Evolutionary conservation across 1,140 invertebrate species (phyloP).

Genomic region (Halesus radiatus): DNA sequence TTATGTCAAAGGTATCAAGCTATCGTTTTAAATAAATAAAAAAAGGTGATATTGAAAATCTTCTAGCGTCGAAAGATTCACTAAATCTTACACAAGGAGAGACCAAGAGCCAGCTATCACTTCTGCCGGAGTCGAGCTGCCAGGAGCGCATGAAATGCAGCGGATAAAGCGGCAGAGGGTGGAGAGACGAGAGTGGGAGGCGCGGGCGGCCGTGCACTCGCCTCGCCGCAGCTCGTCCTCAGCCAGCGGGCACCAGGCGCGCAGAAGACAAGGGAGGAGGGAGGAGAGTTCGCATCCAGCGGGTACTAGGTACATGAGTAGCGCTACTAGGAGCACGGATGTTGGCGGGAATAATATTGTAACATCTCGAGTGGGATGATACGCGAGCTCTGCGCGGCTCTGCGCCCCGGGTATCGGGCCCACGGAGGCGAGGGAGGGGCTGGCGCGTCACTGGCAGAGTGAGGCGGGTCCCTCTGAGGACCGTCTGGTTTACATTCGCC

Average conservation of each 20-base stretch:
- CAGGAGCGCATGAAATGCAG: conserved; percentile 25
- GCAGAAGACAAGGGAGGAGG: conserved; percentile 4
- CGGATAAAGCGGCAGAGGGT: conserved; percentile 7
- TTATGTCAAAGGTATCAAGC: no score
- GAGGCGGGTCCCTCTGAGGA: conserved; percentile 4
- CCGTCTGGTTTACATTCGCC: background rate
- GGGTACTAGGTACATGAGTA: no score
- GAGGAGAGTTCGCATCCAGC: background rate
- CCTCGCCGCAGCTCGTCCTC: conserved; percentile 14
- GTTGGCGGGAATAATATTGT: conserved; percentile 23
- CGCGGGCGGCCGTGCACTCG: background rate
- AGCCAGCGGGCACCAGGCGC: conserved; percentile 21
- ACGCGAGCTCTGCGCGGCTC: background rate
- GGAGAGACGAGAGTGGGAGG: background rate
- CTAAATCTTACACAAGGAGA: background rate
- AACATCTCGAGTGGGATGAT: background rate
- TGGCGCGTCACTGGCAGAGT: conserved; percentile 24
- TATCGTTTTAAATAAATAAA: no score
- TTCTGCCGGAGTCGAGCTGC: conserved; percentile 16
- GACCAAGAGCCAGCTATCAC: conserved; percentile 25
- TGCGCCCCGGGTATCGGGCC: conserved; percentile 19
- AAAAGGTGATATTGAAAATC: background rate
- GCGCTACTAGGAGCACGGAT: background rate
- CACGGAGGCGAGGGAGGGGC: conserved; percentile 34
- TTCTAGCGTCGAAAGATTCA: background rate